These are phyloP conservation scores for Diarsia rubi DNA, from an alignment of 2,888 invertebrate species.

Conservation along the genomic window DNA sequence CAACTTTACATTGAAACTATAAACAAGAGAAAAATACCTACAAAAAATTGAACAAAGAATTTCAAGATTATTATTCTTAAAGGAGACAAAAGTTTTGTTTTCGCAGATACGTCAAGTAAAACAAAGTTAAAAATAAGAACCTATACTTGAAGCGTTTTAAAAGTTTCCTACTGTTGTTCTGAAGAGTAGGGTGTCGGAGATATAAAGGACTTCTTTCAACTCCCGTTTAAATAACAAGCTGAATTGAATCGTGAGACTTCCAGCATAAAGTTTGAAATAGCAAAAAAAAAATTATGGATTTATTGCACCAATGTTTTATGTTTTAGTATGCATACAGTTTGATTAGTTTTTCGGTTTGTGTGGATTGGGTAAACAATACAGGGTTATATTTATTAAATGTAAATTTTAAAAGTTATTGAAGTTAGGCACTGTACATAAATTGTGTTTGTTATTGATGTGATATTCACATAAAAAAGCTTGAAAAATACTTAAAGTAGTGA, in stretches of 20 bases:
- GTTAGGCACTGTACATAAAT: background rate
- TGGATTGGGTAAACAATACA: background rate
- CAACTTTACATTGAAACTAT: background rate
- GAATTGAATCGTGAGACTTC: conserved; percentile 40
- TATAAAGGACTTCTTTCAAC: conserved; percentile 44
- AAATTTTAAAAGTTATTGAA: background rate
- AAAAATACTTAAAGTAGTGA: background rate
- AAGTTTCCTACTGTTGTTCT: conserved; percentile 57
- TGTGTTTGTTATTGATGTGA: background rate
- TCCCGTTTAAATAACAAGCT: conserved; percentile 34
- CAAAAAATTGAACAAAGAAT: conserved; percentile 13
- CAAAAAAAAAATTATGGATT: conserved; percentile 25
- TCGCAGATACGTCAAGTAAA: conserved; percentile 44
- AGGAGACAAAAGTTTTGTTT: conserved; percentile 44
- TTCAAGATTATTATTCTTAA: conserved; percentile 31
- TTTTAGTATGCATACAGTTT: conserved; percentile 51
- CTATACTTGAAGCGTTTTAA: conserved; percentile 52
- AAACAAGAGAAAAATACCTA: background rate
- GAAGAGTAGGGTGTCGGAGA: conserved; percentile 49
- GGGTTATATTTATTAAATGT: background rate
- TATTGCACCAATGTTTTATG: conserved; percentile 40
- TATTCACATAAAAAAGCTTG: background rate
- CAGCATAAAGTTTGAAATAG: conserved; percentile 35
- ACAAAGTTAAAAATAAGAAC: conserved; percentile 54
- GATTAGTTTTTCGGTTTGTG: conserved; percentile 35